A percentile compares a stretch with the other conserved stretches of the same genome.
Evolutionary conservation across 2,113 vertebrate genomes (phyloP).

Genomic region (Gorsachius goisagi): DNA sequence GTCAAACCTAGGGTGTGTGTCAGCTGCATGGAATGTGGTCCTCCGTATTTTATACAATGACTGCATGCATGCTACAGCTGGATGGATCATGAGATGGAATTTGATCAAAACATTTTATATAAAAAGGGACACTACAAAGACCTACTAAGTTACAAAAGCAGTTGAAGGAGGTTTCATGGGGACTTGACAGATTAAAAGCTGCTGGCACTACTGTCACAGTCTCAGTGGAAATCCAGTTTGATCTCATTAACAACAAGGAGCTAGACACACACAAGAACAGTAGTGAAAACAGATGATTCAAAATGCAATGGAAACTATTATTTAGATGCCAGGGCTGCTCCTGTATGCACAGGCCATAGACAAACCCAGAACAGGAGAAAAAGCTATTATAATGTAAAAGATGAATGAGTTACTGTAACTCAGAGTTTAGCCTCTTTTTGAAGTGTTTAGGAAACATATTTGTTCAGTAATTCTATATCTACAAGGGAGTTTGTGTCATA

Average conservation of each 20-base stretch:
- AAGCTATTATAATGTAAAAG: not conserved
- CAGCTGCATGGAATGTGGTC: not conserved
- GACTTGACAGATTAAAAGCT: slow-evolving; percentile 15
- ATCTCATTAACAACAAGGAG: slow-evolving; percentile 29
- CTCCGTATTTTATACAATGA: not conserved
- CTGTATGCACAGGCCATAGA: not conserved
- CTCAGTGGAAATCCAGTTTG: slow-evolving; percentile 16
- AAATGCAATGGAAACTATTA: not conserved
- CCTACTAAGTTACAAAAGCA: not conserved
- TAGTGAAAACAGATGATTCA: not conserved
- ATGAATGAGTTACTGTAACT: not conserved
- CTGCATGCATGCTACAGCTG: not conserved
- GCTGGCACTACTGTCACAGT: not conserved
- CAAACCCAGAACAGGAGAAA: not conserved
- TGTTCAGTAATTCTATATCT: not conserved
- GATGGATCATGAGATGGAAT: not conserved
- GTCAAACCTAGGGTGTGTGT: not conserved
- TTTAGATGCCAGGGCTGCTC: not conserved
- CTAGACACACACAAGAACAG: not conserved
- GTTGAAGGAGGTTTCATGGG: not conserved
- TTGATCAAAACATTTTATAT: slow-evolving; percentile 17
- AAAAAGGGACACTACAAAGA: not conserved
- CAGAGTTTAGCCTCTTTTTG: not conserved
- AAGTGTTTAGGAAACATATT: not conserved
- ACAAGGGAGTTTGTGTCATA: not conserved